Base-by-base conservation (phyloP, 1,140 invertebrate species). In the Orchesella cincta region DNA sequence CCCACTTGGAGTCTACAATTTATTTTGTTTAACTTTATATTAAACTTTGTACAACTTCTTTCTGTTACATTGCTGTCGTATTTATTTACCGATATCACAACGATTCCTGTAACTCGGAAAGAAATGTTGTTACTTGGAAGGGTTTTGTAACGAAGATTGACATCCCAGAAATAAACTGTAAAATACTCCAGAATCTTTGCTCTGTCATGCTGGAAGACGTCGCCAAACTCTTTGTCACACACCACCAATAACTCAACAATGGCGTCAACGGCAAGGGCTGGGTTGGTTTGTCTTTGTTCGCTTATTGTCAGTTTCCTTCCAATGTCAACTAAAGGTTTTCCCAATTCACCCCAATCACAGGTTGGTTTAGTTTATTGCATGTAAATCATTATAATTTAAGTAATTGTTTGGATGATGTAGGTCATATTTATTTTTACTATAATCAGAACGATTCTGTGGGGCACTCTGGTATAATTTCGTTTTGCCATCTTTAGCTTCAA, bases 151-250 rank as follows among this genome's bases (percentile, higher is more conserved):
- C 67, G 51, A 23, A 71, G 26, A 29, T 77, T 77, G 1, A 77
- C 23, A 62, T 77, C 76, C 70, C 72, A 77, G 33, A 77, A 72
- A 52, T 77, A 77, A 1, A 77, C 76, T 1, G 51, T 34, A 33
- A 29, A 62, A 62, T 77, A 77, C 8, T 77, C 51, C 23, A 77
- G 26, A 73, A 77, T 77, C 20, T 39, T 36, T n/a, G n/a, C 12
- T 23, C 33, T 20, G 33, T 77, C 52, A 23, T 73, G 67, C 1
- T 23, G 8, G 51, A 77, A 77, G 12, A 73, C 18, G 51, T 77
- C 71, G 1, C 70, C 70, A 26, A 73, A 77, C 29, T 77, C 76
- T 29, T 72, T 70, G 29, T 76, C 75, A 28, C 57, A 67, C 26
- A 36, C 57, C 35, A 76, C 8, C 12, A 46, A 14, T 3, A 71